phyloP scores from a whole-genome alignment of 2,888 invertebrate species.

The Camponotus fellah region DNA sequence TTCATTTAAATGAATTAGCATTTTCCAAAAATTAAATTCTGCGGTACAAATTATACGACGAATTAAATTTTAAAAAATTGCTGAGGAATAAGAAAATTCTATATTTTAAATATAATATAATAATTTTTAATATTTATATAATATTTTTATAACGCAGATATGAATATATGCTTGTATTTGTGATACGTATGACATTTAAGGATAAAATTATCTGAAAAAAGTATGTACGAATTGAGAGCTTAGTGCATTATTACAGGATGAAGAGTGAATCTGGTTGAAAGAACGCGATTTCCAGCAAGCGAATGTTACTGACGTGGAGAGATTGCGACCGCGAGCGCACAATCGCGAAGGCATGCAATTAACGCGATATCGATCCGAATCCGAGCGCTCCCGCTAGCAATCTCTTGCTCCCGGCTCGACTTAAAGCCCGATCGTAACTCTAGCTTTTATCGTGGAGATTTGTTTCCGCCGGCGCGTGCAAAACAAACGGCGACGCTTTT shows the following conservation, averaged over 20 bases:
- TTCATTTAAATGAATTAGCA: background rate
- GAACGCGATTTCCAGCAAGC: background rate
- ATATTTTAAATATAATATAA: background rate
- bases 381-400: constrained; percentile 64
- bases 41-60: background rate
- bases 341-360: constrained; percentile 79
- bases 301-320: background rate
- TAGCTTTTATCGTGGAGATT: constrained; percentile 79
- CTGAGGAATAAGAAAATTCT: no score
- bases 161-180: background rate
- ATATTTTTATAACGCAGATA: background rate
- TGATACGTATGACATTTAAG: background rate
- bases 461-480: constrained; percentile 77
- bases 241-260: background rate
- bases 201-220: background rate
- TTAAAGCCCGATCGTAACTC: constrained; percentile 75
- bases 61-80: background rate
- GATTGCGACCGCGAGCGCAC: constrained; percentile 69
- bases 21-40: background rate
- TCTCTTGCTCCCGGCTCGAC: constrained; percentile 63
- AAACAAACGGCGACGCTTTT: constrained; percentile 73
- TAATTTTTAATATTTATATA: background rate
- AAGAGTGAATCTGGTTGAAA: no score
- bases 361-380: constrained; percentile 80
- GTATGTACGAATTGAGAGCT: background rate